A percentile compares a stretch with the other conserved stretches of the same genome.
Conservation (phyloP, 2,797 vertebrate species). For the Sebastes glaucus region DNA sequence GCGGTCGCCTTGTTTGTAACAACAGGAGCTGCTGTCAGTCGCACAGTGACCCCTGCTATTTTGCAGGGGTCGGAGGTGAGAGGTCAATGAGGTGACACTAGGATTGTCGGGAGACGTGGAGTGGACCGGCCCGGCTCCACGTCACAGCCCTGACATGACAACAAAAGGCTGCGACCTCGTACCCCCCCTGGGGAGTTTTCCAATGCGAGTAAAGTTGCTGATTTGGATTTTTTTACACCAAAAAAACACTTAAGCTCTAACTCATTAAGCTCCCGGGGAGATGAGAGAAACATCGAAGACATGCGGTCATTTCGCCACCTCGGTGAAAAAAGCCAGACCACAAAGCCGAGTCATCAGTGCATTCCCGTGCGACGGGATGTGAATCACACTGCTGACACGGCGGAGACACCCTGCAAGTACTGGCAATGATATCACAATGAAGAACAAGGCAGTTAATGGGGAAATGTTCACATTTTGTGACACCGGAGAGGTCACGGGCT, state of each 20-base stretch:
- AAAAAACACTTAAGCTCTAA: conserved; percentile 33
- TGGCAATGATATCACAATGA: not conserved
- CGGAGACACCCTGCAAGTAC: conserved; percentile 37
- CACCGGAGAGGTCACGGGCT: conserved; percentile 32
- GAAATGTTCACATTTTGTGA: conserved; percentile 34
- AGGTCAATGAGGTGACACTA: conserved; percentile 63
- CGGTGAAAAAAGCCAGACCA: conserved; percentile 43
- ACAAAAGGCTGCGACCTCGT: conserved; percentile 59
- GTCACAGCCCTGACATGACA: conserved; percentile 37
- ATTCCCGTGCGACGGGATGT: conserved; percentile 60
- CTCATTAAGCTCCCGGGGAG: conserved; percentile 39
- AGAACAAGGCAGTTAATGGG: conserved; percentile 28
- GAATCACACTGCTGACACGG: conserved; percentile 65
- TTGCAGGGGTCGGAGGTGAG: conserved; percentile 64
- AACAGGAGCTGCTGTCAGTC: conserved; percentile 74
- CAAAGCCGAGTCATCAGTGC: conserved; percentile 52
- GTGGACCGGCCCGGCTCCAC: conserved; percentile 21
- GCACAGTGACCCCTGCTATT: conserved; percentile 51
- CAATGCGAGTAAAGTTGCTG: conserved; percentile 45
- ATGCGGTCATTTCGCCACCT: conserved; percentile 47
- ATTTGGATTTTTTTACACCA: conserved; percentile 48
- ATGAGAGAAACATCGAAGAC: conserved; percentile 15
- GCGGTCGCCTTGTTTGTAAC: conserved; percentile 55
- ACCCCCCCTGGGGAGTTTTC: conserved; percentile 6
- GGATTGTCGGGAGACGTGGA: conserved; percentile 57